phyloP scores from a whole-genome alignment of 2,113 vertebrate genomes.

The Nesogale talazaci region DNA sequence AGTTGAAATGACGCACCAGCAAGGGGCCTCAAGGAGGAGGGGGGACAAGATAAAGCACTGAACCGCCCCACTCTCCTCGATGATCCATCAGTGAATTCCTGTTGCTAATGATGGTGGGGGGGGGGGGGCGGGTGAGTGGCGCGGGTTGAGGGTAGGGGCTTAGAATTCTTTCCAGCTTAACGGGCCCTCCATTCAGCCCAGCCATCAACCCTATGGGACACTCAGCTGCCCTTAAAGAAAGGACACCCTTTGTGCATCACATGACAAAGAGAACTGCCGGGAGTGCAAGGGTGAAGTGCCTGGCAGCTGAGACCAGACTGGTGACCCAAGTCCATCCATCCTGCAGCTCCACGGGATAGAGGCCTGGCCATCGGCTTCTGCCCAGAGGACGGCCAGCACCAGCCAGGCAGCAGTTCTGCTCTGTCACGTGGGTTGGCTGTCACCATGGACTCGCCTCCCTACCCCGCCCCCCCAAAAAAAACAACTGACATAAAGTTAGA shows the following conservation, averaged over 20 bases:
- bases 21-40: not conserved
- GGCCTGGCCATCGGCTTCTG: not conserved
- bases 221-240: conserved; percentile 51
- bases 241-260: conserved; percentile 8
- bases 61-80: not conserved
- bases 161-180: too few species aligned
- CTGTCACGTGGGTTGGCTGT: not conserved
- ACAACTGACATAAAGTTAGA: not conserved
- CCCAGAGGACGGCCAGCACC: not conserved
- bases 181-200: not conserved
- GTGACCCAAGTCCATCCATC: not conserved
- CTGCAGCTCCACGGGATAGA: not conserved
- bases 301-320: not conserved
- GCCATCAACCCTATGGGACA: conserved; percentile 1
- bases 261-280: not conserved
- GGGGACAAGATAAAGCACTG: conserved; percentile 38
- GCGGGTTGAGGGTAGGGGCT: too few species aligned
- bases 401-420: not conserved
- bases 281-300: not conserved
- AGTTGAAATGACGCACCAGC: conserved; percentile 39
- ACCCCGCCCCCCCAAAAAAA: too few species aligned
- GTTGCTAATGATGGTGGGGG: not conserved
- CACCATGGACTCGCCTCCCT: not conserved
- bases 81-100: not conserved
- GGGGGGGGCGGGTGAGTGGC: too few species aligned